These are phyloP conservation scores for Gasterosteus nipponicus DNA, from an alignment of 2,113 vertebrate genomes.

Conservation along the genomic window DNA sequence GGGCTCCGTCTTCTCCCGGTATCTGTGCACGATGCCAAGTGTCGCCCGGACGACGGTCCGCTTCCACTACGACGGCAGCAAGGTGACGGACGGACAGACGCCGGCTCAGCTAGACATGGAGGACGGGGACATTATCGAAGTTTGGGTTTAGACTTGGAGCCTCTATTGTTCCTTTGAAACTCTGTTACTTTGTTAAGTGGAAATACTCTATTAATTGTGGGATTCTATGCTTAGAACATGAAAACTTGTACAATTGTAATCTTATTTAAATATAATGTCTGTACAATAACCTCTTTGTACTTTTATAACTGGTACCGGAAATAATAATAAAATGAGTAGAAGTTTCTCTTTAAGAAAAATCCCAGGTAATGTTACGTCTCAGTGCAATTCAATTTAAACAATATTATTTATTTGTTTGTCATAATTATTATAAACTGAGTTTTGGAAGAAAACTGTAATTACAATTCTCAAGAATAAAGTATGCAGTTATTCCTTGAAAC, in stretches of 20 bases:
- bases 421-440: neutral
- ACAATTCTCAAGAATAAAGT: neutral
- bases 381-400: neutral
- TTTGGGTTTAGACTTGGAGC: slow-evolving; percentile 59
- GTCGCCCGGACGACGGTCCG: slow-evolving; percentile 4
- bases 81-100: slow-evolving; percentile 67
- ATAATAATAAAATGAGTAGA: neutral
- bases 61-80: slow-evolving; percentile 81
- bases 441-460: neutral
- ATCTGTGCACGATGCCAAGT: slow-evolving; percentile 48
- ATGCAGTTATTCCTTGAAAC: neutral
- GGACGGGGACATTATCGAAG: slow-evolving; percentile 83
- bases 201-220: neutral
- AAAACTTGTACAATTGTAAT: neutral
- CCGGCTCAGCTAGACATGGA: slow-evolving; percentile 83
- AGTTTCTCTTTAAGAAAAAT: neutral
- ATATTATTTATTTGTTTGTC: neutral
- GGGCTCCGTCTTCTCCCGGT: slow-evolving; percentile 75
- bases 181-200: slow-evolving; percentile 5
- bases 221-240: neutral
- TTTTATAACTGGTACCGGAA: neutral
- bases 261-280: neutral
- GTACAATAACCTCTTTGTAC: neutral
- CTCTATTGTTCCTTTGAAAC: no score
- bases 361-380: neutral